Conservation (phyloP, 2,797 vertebrate genomes). For the Columba guinea region DNA sequence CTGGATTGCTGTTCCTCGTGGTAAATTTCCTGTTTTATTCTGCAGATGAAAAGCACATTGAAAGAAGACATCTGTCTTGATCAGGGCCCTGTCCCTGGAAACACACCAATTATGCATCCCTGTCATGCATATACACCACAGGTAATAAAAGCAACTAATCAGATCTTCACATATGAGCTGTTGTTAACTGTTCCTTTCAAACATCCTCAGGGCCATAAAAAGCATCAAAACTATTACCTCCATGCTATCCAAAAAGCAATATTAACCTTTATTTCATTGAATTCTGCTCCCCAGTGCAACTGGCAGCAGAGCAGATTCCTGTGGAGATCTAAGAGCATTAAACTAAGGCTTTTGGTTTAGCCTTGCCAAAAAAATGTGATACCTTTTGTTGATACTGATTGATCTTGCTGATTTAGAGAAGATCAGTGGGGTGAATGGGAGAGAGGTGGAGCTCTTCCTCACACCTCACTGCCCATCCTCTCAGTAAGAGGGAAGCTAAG, state of each 20-base stretch:
- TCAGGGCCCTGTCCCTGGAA: neutral
- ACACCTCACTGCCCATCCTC: neutral
- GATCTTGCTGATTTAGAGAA: neutral
- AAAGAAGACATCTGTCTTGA: constrained; percentile 39
- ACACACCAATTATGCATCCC: neutral
- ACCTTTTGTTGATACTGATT: neutral
- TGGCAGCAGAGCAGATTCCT: neutral
- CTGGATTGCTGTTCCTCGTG: neutral
- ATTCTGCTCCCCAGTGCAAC: neutral
- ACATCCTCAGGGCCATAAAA: neutral
- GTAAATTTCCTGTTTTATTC: neutral
- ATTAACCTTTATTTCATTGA: neutral
- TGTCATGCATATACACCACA: constrained; percentile 1
- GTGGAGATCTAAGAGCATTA: neutral
- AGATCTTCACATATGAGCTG: too few species aligned
- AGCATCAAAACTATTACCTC: neutral
- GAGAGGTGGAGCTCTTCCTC: neutral
- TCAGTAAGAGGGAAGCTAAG: neutral
- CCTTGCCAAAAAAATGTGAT: neutral
- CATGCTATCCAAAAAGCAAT: neutral
- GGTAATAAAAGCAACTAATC: neutral
- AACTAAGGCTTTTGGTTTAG: neutral
- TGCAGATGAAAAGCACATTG: constrained; percentile 59
- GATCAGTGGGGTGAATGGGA: neutral
- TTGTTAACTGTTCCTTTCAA: neutral